Conservation (phyloP, 2,797 vertebrate species). For the Microctenopoma lineatum region DNA sequence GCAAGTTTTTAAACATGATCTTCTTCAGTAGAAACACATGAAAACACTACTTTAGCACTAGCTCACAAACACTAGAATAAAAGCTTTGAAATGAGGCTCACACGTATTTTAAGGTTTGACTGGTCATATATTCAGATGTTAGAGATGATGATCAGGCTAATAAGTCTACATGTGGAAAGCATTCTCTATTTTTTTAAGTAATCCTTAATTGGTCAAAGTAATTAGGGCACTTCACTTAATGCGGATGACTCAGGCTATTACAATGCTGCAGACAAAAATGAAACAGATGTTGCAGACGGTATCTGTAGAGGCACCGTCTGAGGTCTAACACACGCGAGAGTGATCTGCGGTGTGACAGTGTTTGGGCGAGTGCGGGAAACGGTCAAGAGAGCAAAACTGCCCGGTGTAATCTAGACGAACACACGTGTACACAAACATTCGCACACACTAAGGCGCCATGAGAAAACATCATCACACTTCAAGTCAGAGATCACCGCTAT, state of each 20-base stretch:
- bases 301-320: constrained; percentile 24
- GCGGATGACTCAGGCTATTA: constrained; percentile 46
- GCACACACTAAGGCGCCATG: constrained; percentile 29
- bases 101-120: constrained; percentile 14
- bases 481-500: constrained; percentile 78
- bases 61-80: background rate
- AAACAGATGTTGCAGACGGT: constrained; percentile 26
- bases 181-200: constrained; percentile 34
- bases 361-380: constrained; percentile 48
- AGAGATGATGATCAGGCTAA: constrained; percentile 28
- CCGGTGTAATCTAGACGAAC: constrained; percentile 47
- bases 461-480: constrained; percentile 60
- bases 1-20: background rate
- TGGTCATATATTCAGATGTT: constrained; percentile 45
- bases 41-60: background rate
- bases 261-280: constrained; percentile 12
- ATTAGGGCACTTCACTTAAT: constrained; percentile 41
- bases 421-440: constrained; percentile 59
- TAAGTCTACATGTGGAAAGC: constrained; percentile 56
- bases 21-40: background rate
- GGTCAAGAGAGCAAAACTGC: constrained; percentile 46
- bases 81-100: background rate
- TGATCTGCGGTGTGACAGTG: constrained; percentile 29
- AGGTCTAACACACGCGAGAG: constrained; percentile 30
- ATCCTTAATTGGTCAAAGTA: constrained; percentile 39